A percentile compares a stretch with the other conserved stretches of the same genome.
These are phyloP conservation scores for Hirtodrosophila confusa DNA, from an alignment of 2,888 invertebrate genomes.

Conservation along the genomic window DNA sequence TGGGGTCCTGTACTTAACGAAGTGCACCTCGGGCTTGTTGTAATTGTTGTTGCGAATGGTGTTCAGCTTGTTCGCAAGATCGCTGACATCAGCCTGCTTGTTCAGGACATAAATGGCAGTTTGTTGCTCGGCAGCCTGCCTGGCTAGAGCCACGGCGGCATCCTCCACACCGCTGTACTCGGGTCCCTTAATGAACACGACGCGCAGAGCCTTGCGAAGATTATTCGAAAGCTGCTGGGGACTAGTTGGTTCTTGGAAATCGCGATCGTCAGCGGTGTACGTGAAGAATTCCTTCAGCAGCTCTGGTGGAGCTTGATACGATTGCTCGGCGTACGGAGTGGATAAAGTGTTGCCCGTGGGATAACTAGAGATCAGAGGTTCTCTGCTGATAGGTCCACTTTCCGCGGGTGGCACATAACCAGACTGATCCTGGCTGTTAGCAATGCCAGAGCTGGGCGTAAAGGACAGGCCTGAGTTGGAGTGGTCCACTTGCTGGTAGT, in stretches of 20 bases:
- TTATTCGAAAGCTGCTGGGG: slow-evolving; percentile 54
- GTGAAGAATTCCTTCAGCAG: slow-evolving; percentile 81
- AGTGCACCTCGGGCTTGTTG: slow-evolving; percentile 80
- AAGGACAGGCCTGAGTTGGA: slow-evolving; percentile 44
- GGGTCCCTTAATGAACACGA: slow-evolving; percentile 83
- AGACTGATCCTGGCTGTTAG: slow-evolving; percentile 33
- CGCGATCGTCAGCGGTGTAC: slow-evolving; percentile 79
- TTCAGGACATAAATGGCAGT: slow-evolving; percentile 81
- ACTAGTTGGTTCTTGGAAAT: slow-evolving; percentile 64
- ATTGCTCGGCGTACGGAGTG: slow-evolving; percentile 16
- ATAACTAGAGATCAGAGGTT: slow-evolving; percentile 12
- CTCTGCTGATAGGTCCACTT: slow-evolving; percentile 11
- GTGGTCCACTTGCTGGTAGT: slow-evolving; percentile 69
- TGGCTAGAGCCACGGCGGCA: slow-evolving; percentile 74
- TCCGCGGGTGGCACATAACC: slow-evolving; percentile 36
- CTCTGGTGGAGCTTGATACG: slow-evolving; percentile 56
- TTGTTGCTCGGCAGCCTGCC: slow-evolving; percentile 75
- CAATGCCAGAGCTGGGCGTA: slow-evolving; percentile 26
- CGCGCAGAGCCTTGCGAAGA: slow-evolving; percentile 77
- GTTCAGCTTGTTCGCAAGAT: slow-evolving; percentile 74
- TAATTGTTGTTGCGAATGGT: slow-evolving; percentile 60
- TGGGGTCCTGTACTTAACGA: slow-evolving; percentile 82
- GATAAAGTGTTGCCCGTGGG: neutral
- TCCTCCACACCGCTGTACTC: slow-evolving; percentile 77
- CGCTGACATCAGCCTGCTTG: slow-evolving; percentile 78